These are phyloP conservation scores for Caenorhabditis afra DNA, from an alignment of 2,888 invertebrate genomes.

Conservation along the genomic window DNA sequence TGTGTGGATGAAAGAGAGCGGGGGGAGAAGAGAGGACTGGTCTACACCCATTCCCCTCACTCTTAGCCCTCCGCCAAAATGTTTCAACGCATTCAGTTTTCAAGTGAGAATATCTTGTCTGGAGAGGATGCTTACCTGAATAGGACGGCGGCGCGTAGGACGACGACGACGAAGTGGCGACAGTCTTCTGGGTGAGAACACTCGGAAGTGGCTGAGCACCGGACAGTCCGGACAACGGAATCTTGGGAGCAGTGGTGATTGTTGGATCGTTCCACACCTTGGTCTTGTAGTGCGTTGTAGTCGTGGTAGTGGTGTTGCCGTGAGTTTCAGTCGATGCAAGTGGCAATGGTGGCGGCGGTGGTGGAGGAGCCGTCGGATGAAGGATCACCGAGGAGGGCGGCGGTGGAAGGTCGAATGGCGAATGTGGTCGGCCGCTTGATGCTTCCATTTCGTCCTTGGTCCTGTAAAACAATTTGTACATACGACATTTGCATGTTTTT, in stretches of 20 bases:
- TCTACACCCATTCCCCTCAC: background rate
- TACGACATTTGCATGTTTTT: slow-evolving; percentile 30
- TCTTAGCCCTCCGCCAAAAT: background rate
- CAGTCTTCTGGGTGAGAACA: slow-evolving; percentile 45
- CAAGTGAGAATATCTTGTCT: slow-evolving; percentile 20
- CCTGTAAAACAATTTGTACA: slow-evolving; percentile 52
- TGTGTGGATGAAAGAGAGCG: background rate
- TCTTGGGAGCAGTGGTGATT: slow-evolving; percentile 28
- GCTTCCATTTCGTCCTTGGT: slow-evolving; percentile 61
- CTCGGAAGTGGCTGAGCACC: slow-evolving; percentile 56
- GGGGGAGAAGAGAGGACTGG: background rate
- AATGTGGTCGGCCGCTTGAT: slow-evolving; percentile 57
- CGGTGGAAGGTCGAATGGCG: slow-evolving; percentile 66
- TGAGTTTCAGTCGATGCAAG: slow-evolving; percentile 40
- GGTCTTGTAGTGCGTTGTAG: slow-evolving; percentile 38
- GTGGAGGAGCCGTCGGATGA: slow-evolving; percentile 51
- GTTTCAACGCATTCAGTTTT: slow-evolving; percentile 24
- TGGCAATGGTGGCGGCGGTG: slow-evolving; percentile 55
- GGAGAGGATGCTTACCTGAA: slow-evolving; percentile 31
- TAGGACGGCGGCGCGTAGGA: slow-evolving; percentile 45
- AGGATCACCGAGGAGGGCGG: slow-evolving; percentile 59
- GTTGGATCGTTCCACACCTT: slow-evolving; percentile 41
- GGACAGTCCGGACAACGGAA: slow-evolving; percentile 34
- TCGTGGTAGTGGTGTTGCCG: slow-evolving; percentile 46
- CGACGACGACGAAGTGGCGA: slow-evolving; percentile 8